Evolutionary conservation across 2,113 vertebrate species (phyloP).

Genomic region (Myrmecophaga tridactyla): DNA sequence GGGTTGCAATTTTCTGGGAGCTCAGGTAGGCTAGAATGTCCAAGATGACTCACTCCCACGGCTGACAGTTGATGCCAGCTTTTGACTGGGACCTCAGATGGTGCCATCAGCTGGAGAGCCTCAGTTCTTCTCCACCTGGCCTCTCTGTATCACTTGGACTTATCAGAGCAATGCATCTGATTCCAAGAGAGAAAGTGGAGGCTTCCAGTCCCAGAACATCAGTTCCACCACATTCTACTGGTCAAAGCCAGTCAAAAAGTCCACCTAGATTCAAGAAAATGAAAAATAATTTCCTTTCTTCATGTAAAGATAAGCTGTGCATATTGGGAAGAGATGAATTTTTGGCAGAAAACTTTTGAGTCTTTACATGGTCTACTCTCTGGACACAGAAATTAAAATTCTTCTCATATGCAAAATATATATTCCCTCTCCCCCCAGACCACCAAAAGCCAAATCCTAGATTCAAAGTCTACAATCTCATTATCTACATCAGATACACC

Average conservation of each 20-base stretch:
- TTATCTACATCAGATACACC: not conserved
- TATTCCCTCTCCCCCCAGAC: not conserved
- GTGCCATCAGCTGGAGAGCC: not conserved
- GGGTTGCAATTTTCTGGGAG: not conserved
- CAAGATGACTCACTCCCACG: not conserved
- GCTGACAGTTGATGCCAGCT: not conserved
- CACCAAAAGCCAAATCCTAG: not conserved
- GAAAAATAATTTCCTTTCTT: not conserved
- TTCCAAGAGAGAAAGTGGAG: not conserved
- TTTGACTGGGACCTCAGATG: not conserved
- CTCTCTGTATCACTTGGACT: not conserved
- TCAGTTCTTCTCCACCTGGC: not conserved
- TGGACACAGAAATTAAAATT: not conserved
- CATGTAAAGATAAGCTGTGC: not conserved
- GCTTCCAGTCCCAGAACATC: not conserved
- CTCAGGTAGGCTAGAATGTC: not conserved
- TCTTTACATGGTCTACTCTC: not conserved
- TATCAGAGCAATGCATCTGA: not conserved
- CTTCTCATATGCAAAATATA: not conserved
- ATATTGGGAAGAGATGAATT: not conserved
- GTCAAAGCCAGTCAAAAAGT: not conserved
- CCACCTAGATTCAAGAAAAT: not conserved
- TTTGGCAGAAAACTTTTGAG: not conserved
- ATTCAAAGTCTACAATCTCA: not conserved
- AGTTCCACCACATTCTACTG: not conserved